A percentile compares a stretch with the other conserved stretches of the same genome.
Evolutionary conservation across 2,113 vertebrate species (phyloP).

Genomic region (Strigops habroptila): DNA sequence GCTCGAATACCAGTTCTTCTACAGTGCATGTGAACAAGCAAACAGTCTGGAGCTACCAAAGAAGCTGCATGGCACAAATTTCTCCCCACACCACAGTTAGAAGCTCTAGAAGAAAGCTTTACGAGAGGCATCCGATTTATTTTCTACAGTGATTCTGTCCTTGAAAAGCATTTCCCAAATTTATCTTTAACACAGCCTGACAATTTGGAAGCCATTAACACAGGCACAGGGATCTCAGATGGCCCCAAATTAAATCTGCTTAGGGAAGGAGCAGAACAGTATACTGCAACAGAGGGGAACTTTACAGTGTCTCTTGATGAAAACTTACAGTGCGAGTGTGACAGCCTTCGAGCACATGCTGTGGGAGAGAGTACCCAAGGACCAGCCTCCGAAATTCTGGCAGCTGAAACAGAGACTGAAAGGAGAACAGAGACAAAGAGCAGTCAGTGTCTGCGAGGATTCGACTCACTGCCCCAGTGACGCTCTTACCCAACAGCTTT

Average conservation of each 20-base stretch:
- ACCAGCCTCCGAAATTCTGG: slow-evolving; percentile 91
- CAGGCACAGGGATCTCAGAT: neutral
- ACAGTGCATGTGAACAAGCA: fast-evolving
- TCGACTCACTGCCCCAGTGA: neutral
- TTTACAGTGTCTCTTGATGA: neutral
- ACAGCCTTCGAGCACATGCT: slow-evolving; percentile 81
- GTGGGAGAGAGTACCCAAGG: slow-evolving; percentile 87
- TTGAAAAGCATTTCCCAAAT: neutral
- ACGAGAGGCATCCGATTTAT: neutral
- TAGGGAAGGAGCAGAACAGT: neutral
- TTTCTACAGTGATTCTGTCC: neutral
- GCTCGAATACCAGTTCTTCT: neutral
- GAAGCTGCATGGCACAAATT: neutral
- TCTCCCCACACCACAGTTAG: fast-evolving
- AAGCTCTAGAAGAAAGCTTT: neutral
- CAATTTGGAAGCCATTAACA: neutral
- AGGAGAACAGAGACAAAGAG: neutral
- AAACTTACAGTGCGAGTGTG: slow-evolving; percentile 84
- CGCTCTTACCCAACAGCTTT: neutral
- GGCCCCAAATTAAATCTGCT: neutral
- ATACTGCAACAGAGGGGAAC: neutral
- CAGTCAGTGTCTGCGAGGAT: neutral
- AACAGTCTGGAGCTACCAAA: neutral
- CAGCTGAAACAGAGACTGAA: slow-evolving; percentile 94
- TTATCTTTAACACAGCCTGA: fast-evolving